Evolutionary conservation across 2,888 invertebrate genomes (phyloP), one percentile per base, ranked within the genome.

Genomic region (Heliconius ethilla): DNA sequence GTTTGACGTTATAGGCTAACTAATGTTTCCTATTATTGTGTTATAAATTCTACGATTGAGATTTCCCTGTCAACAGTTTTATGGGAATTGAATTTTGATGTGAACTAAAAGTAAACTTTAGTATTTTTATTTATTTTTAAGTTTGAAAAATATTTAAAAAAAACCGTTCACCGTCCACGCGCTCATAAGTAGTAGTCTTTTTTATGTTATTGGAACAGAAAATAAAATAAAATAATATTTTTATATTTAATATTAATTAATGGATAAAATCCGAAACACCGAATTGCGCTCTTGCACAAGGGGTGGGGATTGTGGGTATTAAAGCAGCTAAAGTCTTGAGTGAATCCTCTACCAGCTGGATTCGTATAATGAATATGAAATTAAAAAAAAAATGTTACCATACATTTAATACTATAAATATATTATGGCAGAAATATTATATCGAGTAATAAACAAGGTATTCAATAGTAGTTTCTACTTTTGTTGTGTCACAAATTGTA

Each of bases 1-100:
- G 85, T 86, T 83, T 83, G 83, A 82, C 82, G 81, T 80, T 85
- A 83, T 83, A 83, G 82, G 82, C 82, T 82, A 83, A 85, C 84
- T 85, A 83, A 87, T 83, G 85, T 87, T 84, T 83, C 75, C 79
- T 83, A 82, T 82, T 84, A 78, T 82, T 80, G 79, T 82, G 78
- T 81, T 80, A 80, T 81, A 78, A 81, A 81, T 79, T 80, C 75
- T 76, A 80, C 78, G 73, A 76, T 76, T 63, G 65, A 70, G 76
- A 66, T 77, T 77, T 63, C 69, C 76, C 79, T 70, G 33, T 65
- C 37, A 45, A 70, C 59, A 73, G 72, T 70, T 79, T 78, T 65
- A 15, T 40, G 3, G 40, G 67, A 25, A 67, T 40, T 40, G 37
- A 67, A 67, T 3, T 67, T 67, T 25, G 25, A 67, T 15, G 2